These are phyloP conservation scores for Abramis brama DNA, from an alignment of 2,113 vertebrate genomes.

Conservation along the genomic window DNA sequence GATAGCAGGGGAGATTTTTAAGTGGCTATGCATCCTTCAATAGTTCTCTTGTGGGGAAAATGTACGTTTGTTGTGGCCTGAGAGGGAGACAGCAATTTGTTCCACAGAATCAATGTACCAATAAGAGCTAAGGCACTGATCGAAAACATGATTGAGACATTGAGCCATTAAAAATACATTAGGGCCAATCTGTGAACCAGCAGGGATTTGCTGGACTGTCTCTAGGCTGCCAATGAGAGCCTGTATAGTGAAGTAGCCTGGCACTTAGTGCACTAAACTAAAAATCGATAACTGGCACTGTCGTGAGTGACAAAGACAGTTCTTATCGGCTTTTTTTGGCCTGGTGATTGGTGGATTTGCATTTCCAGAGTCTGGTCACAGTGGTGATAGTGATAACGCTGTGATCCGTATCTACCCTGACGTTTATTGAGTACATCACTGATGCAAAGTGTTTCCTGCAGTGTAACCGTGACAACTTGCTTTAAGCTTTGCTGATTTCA, in stretches of 20 bases:
- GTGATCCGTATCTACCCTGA: neutral
- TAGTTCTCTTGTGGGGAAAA: neutral
- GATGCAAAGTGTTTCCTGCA: neutral
- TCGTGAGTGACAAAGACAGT: neutral
- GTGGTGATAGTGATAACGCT: neutral
- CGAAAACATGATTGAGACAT: slow-evolving; percentile 15
- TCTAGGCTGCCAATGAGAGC: slow-evolving; percentile 43
- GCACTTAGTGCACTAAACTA: slow-evolving; percentile 35
- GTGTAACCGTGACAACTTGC: neutral
- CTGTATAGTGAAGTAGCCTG: neutral
- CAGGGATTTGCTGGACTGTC: slow-evolving; percentile 45
- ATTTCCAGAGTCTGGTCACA: slow-evolving; percentile 22
- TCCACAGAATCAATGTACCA: slow-evolving; percentile 39
- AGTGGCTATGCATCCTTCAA: slow-evolving; percentile 18
- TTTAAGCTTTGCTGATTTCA: neutral
- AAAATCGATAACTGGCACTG: slow-evolving; percentile 22
- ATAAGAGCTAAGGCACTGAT: slow-evolving; percentile 29
- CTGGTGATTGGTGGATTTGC: slow-evolving; percentile 14
- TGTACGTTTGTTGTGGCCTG: slow-evolving; percentile 7
- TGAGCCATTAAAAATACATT: slow-evolving; percentile 49
- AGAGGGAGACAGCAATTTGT: slow-evolving; percentile 29
- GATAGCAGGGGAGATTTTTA: neutral
- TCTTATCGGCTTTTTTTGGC: slow-evolving; percentile 26
- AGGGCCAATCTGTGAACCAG: slow-evolving; percentile 38
- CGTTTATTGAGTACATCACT: slow-evolving; percentile 5